These are phyloP conservation scores for Dorcus hopei DNA, from an alignment of 2,888 invertebrate species.

Conservation along the genomic window DNA sequence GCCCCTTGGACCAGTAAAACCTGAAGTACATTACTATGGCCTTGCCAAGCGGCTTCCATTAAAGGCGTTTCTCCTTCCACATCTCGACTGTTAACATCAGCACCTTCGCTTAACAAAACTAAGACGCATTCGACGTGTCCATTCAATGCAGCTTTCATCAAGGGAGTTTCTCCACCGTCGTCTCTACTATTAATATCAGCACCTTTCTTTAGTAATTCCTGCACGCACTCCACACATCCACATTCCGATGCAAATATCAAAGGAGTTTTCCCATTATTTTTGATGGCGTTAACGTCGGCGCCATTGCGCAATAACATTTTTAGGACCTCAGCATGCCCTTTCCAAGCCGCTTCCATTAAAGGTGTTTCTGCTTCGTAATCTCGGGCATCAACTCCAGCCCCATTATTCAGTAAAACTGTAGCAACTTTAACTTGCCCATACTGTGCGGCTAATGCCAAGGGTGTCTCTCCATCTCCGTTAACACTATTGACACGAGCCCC, in stretches of 20 bases:
- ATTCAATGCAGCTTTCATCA: background rate
- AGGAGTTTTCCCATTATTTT: background rate
- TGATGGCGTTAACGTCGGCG: background rate
- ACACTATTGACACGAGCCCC: too few relatives aligned
- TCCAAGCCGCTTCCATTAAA: background rate
- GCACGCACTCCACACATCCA: background rate
- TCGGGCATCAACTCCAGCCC: background rate
- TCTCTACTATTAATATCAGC: background rate
- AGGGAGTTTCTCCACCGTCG: background rate
- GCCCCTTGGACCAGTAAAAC: background rate
- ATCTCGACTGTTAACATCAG: background rate
- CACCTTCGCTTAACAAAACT: background rate
- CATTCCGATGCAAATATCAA: background rate
- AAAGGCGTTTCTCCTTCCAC: background rate
- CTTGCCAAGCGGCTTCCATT: background rate
- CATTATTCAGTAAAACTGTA: background rate
- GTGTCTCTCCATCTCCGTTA: too few relatives aligned
- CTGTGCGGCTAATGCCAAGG: too few relatives aligned
- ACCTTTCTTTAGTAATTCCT: background rate
- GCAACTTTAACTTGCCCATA: too few relatives aligned
- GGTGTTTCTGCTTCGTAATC: background rate
- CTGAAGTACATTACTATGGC: background rate
- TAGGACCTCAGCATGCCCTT: background rate
- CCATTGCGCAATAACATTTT: background rate
- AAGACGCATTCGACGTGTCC: background rate